Conservation (phyloP, 2,797 vertebrate species). For the Halcyon badia region DNA sequence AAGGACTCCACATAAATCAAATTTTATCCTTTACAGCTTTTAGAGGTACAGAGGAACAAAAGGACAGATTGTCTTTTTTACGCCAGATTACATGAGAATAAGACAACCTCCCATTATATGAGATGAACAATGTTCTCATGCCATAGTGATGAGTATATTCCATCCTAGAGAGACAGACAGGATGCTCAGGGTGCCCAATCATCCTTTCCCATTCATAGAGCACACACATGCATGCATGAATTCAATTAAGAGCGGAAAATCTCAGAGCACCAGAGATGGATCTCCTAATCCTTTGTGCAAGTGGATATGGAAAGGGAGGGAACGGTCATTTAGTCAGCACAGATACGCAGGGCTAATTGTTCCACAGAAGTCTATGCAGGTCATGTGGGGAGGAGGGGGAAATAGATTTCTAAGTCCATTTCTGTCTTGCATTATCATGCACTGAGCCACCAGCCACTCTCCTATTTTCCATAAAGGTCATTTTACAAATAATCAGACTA, state of each 20-base stretch:
- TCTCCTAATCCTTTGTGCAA: slow-evolving; percentile 33
- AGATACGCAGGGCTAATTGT: slow-evolving; percentile 30
- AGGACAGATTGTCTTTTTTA: slow-evolving; percentile 60
- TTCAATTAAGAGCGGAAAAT: slow-evolving; percentile 56
- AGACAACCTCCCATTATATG: slow-evolving; percentile 51
- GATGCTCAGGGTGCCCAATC: background rate
- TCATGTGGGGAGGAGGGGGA: background rate
- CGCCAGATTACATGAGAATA: slow-evolving; percentile 36
- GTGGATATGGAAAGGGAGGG: slow-evolving; percentile 11
- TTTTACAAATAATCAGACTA: slow-evolving; percentile 47
- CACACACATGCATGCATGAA: slow-evolving; percentile 30
- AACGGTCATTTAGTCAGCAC: background rate
- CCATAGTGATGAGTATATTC: slow-evolving; percentile 57
- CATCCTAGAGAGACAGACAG: slow-evolving; percentile 3
- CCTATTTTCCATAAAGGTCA: slow-evolving; percentile 43
- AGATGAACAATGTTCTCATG: slow-evolving; percentile 16
- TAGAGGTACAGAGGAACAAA: slow-evolving; percentile 35
- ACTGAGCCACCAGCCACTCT: slow-evolving; percentile 4
- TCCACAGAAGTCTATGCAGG: slow-evolving; percentile 15
- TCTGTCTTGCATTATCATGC: background rate
- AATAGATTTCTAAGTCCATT: slow-evolving; percentile 18
- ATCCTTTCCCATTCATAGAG: background rate
- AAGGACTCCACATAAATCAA: slow-evolving; percentile 49
- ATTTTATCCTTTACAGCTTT: slow-evolving; percentile 55
- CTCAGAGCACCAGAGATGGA: slow-evolving; percentile 34